phyloP scores from a whole-genome alignment of 2,113 vertebrate species.

The Ictalurus furcatus region DNA sequence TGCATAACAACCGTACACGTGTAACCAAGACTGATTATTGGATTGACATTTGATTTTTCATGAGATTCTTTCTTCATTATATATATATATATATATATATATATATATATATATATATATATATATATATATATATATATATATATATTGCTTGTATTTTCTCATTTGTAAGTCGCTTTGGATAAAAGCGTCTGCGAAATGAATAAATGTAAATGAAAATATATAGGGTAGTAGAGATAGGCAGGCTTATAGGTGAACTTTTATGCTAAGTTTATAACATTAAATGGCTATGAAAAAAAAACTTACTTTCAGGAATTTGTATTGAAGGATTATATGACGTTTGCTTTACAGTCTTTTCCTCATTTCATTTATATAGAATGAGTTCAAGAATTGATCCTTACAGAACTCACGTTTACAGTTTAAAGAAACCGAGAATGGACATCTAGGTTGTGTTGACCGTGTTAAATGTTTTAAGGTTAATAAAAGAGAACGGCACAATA shows the following conservation, averaged over 20 bases:
- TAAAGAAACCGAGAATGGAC: not conserved
- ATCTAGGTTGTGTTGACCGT: not conserved
- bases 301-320: not conserved
- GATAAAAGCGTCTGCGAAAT: no score
- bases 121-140: no score
- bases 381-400: not conserved
- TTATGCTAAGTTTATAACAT: not conserved
- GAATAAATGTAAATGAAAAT: not conserved
- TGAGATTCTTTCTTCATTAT: not conserved
- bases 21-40: not conserved
- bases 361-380: not conserved
- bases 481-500: not conserved
- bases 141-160: no score
- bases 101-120: no score
- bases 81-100: no score
- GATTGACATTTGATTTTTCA: not conserved
- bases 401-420: not conserved
- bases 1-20: not conserved
- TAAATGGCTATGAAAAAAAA: not conserved
- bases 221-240: not conserved
- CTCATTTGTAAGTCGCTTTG: no score
- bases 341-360: not conserved
- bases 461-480: not conserved
- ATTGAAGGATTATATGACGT: not conserved
- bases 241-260: not conserved